Percentiles rank a stretch among this genome's conserved stretches.
Evolutionary conservation across 2,113 vertebrate species (phyloP).

Genomic region (Chascanopsetta lugubris): DNA sequence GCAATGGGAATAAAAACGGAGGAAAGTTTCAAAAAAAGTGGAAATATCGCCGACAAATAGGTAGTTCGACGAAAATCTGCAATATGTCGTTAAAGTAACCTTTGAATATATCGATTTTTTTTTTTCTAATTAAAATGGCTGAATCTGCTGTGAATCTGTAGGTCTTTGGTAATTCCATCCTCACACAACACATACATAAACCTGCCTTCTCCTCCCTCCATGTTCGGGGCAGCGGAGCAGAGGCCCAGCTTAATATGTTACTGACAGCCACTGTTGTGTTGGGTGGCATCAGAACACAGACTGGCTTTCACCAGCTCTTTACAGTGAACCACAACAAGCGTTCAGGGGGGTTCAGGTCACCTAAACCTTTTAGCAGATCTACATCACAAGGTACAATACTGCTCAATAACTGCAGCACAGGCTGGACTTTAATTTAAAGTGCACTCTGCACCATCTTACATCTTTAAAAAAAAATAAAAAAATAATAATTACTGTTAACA

Average conservation of each 20-base stretch:
- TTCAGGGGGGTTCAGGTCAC: slow-evolving; percentile 54
- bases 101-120: neutral
- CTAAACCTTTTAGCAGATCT: slow-evolving; percentile 31
- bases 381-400: slow-evolving; percentile 22
- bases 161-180: slow-evolving; percentile 24
- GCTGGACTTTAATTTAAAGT: slow-evolving; percentile 10
- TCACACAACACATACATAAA: slow-evolving; percentile 38
- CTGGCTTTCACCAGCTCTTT: slow-evolving; percentile 52
- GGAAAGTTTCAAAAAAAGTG: too few relatives aligned
- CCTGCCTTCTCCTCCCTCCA: slow-evolving; percentile 31
- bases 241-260: slow-evolving; percentile 56
- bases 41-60: neutral
- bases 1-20: neutral
- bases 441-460: slow-evolving; percentile 17
- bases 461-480: slow-evolving; percentile 9
- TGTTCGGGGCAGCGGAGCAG: slow-evolving; percentile 44
- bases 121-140: slow-evolving; percentile 9
- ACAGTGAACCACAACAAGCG: slow-evolving; percentile 49
- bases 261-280: slow-evolving; percentile 68
- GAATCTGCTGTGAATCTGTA: slow-evolving; percentile 38
- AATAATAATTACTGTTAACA: neutral
- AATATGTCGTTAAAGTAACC: neutral
- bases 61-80: neutral
- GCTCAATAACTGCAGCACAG: slow-evolving; percentile 19
- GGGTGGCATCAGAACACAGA: slow-evolving; percentile 58